phyloP scores from a whole-genome alignment of 2,797 vertebrate genomes.

The Falco naumanni region DNA sequence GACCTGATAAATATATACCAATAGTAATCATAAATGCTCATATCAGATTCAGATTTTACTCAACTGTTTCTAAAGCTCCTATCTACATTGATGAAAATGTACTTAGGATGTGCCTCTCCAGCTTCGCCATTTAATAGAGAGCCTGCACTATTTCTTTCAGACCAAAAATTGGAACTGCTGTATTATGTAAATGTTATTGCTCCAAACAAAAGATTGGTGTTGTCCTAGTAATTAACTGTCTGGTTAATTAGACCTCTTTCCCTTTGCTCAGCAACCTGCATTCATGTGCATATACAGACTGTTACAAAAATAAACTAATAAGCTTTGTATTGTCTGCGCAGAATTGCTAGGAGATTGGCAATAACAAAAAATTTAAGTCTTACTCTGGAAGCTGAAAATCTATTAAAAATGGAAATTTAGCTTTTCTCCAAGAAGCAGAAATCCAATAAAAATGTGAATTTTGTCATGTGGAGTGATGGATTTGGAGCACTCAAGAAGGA shows the following conservation, averaged over 20 bases:
- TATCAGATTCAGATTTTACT: neutral
- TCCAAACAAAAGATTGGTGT: conserved; percentile 37
- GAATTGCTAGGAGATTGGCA: neutral
- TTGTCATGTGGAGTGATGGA: conserved; percentile 56
- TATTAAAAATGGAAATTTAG: conserved; percentile 53
- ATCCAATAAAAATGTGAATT: conserved; percentile 58
- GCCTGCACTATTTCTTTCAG: neutral
- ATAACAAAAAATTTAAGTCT: neutral
- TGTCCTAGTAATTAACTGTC: conserved; percentile 64
- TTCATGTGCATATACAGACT: conserved; percentile 8
- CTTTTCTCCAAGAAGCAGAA: conserved; percentile 28
- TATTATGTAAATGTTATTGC: conserved; percentile 59
- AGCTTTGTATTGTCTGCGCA: neutral
- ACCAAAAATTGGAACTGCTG: conserved; percentile 29
- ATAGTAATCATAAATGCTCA: rapidly evolving
- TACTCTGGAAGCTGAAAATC: conserved; percentile 12
- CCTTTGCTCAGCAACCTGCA: conserved; percentile 61
- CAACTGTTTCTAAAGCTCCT: neutral
- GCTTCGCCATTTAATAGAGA: neutral
- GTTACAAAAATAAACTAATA: conserved; percentile 43
- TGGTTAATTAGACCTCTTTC: conserved; percentile 60
- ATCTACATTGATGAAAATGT: neutral
- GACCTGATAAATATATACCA: neutral
- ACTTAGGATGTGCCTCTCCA: neutral
- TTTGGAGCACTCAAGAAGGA: conserved; percentile 63